Evolutionary conservation across 2,113 vertebrate species (phyloP).

Genomic region (Brienomyrus longianalis): DNA sequence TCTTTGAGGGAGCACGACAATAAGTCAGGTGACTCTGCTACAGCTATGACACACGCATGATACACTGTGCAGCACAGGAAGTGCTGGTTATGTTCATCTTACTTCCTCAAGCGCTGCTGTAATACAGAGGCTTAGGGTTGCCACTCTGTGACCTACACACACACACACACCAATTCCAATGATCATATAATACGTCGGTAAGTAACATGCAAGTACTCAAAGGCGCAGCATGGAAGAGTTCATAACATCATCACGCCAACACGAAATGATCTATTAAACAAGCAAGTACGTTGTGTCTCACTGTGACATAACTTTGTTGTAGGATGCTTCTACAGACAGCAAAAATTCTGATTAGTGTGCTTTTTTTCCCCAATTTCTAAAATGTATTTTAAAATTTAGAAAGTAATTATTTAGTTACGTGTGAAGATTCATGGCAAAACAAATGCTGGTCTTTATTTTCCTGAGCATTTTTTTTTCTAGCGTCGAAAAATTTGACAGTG

Average conservation of each 20-base stretch:
- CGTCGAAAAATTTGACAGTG: conserved; percentile 1
- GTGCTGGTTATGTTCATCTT: conserved; percentile 42
- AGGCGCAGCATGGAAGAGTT: not conserved
- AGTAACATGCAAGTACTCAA: not conserved
- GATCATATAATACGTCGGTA: not conserved
- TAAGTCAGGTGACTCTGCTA: conserved; percentile 55
- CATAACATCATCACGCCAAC: not conserved
- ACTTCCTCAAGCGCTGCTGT: conserved; percentile 44
- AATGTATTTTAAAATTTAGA: not conserved
- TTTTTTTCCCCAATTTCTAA: not conserved
- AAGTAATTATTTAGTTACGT: not conserved
- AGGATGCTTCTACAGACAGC: not conserved
- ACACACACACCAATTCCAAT: not conserved
- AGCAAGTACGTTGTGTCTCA: not conserved
- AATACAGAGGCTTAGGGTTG: not conserved
- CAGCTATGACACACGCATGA: conserved; percentile 43
- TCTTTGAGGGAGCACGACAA: conserved; percentile 21
- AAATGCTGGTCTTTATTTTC: not conserved
- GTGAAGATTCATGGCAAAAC: not conserved
- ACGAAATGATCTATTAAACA: not conserved
- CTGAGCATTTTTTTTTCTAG: not conserved
- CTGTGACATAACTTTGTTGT: not conserved
- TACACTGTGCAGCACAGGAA: conserved; percentile 58
- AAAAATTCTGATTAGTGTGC: not conserved
- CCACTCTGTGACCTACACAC: not conserved